Evolutionary conservation across 2,888 invertebrate species (phyloP), one percentile per base, ranked within the genome.

Genomic region (Melieria picta): DNA sequence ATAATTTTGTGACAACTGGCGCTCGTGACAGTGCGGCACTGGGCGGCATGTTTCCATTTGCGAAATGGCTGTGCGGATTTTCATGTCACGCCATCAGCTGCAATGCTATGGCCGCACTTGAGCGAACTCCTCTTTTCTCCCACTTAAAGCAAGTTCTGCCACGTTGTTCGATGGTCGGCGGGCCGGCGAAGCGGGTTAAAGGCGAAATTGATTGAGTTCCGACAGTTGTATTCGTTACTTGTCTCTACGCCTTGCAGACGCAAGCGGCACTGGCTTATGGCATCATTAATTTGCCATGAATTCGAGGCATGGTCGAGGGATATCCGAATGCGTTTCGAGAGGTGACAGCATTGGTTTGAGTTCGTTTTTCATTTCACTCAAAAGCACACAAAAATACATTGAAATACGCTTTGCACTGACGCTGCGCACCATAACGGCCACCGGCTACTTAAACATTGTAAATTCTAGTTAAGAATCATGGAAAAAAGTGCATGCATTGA

Each of bases 1-100:
- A 76, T 73, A 74, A 73, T 69, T 73, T 69, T 66, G 48, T 75
- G 72, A 72, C 76, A 71, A 69, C 68, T 68, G 30, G 43, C 57
- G 62, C 66, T 66, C 30, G 66, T 64, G 65, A 71, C 68, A 61
- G 13, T n/a, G 43, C 42, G 11, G 0, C 46, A 56, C 11, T 13
- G 3, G 13, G 43, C n/a, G 11, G 11, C 42, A 42, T 42, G 11
- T 46, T 45, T 46, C n/a, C 9, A 5, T 52, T 52, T 62, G 4
- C 48, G 11, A 9, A 13, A 30, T 42, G 4, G n/a, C 4, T 10
- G 60, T 13, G 6, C 13, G 11, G 61, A 70, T 55, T 60, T 72
- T 72, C 48, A 45, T 30, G 50, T 69, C 55, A 47, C 62, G 64
- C 58, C 43, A 11, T 11, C 55, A 45, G 30, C 42, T 30, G 3